phyloP scores from a whole-genome alignment of 2,113 vertebrate species.

The Hyperopisus bebe region DNA sequence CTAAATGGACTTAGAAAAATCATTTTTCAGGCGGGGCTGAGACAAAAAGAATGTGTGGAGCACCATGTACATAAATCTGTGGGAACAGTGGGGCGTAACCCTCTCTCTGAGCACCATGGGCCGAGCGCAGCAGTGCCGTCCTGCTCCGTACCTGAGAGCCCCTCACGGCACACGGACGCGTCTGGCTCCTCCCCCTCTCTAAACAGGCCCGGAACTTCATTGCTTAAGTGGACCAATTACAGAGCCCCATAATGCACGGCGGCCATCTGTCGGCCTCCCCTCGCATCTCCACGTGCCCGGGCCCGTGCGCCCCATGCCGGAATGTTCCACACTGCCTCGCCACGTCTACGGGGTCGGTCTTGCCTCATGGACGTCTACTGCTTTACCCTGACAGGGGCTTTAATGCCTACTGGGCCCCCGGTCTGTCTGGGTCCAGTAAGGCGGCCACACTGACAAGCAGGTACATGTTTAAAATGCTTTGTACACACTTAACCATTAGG shows the following conservation, averaged over 20 bases:
- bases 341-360: neutral
- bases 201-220: neutral
- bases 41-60: neutral
- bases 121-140: neutral
- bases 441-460: neutral
- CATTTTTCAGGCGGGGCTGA: neutral
- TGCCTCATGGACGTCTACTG: neutral
- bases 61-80: neutral
- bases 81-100: neutral
- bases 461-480: neutral
- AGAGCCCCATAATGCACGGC: neutral
- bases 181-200: neutral
- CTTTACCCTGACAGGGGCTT: neutral
- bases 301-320: neutral
- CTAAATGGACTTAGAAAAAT: neutral
- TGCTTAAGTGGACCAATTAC: neutral
- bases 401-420: neutral
- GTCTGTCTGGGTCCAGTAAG: neutral
- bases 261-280: neutral
- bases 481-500: neutral
- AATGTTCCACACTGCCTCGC: neutral
- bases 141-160: neutral
- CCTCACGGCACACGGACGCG: neutral
- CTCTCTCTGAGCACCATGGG: neutral
- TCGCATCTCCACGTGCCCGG: neutral